Evolutionary conservation across 2,113 vertebrate species (phyloP).

Genomic region (Leptodactylus fuscus): DNA sequence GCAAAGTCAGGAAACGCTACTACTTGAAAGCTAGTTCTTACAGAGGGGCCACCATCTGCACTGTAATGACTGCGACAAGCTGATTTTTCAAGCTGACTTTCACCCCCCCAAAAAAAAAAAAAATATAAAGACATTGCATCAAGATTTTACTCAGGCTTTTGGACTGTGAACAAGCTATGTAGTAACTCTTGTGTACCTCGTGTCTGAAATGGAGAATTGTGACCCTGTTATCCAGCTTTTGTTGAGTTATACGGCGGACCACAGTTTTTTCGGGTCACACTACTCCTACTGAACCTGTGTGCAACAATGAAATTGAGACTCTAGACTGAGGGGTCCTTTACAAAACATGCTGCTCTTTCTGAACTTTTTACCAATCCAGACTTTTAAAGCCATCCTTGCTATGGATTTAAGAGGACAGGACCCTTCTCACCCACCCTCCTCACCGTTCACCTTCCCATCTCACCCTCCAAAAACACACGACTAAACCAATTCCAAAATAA

Average conservation of each 20-base stretch:
- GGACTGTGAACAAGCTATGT: not conserved
- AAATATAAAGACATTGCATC: not conserved
- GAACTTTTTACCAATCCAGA: constrained; percentile 35
- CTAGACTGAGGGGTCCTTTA: not conserved
- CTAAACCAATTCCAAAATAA: constrained; percentile 73
- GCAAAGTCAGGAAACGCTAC: too few species aligned
- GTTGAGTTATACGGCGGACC: not conserved
- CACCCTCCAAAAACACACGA: constrained; percentile 83
- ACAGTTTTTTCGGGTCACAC: not conserved
- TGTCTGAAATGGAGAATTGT: not conserved
- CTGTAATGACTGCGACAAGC: not conserved
- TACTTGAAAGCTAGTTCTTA: not conserved
- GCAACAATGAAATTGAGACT: not conserved
- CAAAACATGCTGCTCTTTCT: not conserved
- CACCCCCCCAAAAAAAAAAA: not conserved
- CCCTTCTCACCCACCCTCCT: constrained; percentile 51
- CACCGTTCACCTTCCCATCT: constrained; percentile 73
- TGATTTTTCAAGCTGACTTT: not conserved
- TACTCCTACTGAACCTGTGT: not conserved
- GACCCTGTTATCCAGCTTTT: not conserved
- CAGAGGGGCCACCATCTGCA: not conserved
- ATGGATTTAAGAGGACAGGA: constrained; percentile 19
- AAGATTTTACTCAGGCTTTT: not conserved
- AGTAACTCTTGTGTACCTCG: not conserved
- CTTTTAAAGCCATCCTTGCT: constrained; percentile 8